Evolutionary conservation across 2,888 invertebrate species (phyloP).

Genomic region (Macaria liturata): DNA sequence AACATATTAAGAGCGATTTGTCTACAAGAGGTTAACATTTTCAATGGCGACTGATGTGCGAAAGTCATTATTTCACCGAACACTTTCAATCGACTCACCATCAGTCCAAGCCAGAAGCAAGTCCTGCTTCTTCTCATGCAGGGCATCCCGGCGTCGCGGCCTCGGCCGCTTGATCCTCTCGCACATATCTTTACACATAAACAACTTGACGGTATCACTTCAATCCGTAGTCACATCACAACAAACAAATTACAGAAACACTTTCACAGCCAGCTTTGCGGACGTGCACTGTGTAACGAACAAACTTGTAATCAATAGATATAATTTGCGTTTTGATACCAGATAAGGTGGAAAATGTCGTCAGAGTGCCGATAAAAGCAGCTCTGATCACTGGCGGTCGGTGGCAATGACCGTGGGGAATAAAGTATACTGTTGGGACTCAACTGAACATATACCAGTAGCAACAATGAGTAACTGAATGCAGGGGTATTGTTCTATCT

Average conservation of each 20-base stretch:
- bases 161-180: constrained; percentile 62
- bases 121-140: constrained; percentile 68
- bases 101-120: constrained; percentile 71
- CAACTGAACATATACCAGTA: constrained; percentile 13
- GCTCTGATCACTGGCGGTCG: constrained; percentile 41
- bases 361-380: constrained; percentile 67
- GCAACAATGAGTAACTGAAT: constrained; percentile 2
- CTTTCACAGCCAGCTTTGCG: constrained; percentile 50
- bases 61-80: constrained; percentile 10
- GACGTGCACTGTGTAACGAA: constrained; percentile 68
- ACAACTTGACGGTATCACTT: constrained; percentile 33
- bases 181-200: constrained; percentile 57
- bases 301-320: constrained; percentile 56
- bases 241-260: constrained; percentile 45
- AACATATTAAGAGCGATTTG: background rate
- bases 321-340: constrained; percentile 64
- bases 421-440: constrained; percentile 9
- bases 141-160: constrained; percentile 68
- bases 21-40: too few relatives aligned
- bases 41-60: background rate
- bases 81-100: constrained; percentile 55
- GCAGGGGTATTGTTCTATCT: constrained; percentile 21
- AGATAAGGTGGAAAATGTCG: constrained; percentile 62
- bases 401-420: constrained; percentile 40
- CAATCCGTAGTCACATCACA: constrained; percentile 54